Base-by-base conservation (phyloP, 1,140 invertebrate genomes). In the Hypothenemus hampei region DNA sequence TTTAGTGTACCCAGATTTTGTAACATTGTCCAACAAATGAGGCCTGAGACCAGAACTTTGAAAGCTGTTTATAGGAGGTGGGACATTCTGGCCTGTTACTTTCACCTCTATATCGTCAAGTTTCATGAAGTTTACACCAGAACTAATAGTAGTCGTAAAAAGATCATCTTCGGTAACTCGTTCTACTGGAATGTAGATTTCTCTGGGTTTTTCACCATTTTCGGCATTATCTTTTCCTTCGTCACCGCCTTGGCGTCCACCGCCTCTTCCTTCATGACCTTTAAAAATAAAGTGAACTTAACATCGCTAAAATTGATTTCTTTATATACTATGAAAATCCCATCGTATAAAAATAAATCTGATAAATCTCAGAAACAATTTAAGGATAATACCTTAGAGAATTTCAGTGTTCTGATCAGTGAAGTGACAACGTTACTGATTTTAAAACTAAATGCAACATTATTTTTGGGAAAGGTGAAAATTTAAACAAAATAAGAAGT, bases 41-140 rank as follows among this genome's bases (percentile, higher is more conserved):
- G 71, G 66, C 8, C 86, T 74, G 0, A 97, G 69, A 1, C 81
- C 79, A 0, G 86, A 78, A 5, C 79, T 74, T 16, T 86, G 79
- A 72, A 98, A 98, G 20, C 65, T 75, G 0, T 74, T 69, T 11
- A 93, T 83, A 0, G 81, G 72, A 2, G 59, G 31, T 0, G 87
- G 83, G 4, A 79, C 65, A 69, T 87, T 80, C 43, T 84, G 79
- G 11, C 87, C 87, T 46, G 78, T 81, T 45, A 93, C 86, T 64
- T 89, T 83, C 0, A 93, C 86, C 37, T 83, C 79, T 60, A 96
- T 93, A 2, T 81, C 72, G 50, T 93, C 83, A 65, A 91, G 94
- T 60, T 91, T 89, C 23, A 84, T 78, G 70, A 97, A 97, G 70
- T 97, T 95, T 5, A 93, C 91, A 0, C 93, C 50, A 44, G 31